These are phyloP conservation scores for Pocillopora damicornis DNA, from an alignment of 64 coral and sea anemone genomes.

Conservation along the genomic window DNA sequence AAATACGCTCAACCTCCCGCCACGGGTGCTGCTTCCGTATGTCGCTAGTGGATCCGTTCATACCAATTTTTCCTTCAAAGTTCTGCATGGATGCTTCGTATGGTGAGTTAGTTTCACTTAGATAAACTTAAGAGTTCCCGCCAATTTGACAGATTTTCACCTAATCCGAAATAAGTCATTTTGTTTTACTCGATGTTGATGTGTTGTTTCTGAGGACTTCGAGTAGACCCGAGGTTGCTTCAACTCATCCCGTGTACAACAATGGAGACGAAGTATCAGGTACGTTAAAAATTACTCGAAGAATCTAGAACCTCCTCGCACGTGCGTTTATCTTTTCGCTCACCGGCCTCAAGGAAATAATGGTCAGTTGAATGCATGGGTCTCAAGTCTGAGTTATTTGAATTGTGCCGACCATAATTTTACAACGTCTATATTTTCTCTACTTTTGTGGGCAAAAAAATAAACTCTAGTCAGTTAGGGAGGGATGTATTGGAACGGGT, in stretches of 20 bases:
- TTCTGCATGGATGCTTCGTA: constrained; percentile 65
- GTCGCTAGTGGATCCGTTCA: constrained; percentile 66
- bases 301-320: not conserved
- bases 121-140: not conserved
- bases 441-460: too few relatives aligned
- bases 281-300: constrained; percentile 4
- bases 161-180: not conserved
- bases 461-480: too few relatives aligned
- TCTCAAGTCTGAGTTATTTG: too few relatives aligned
- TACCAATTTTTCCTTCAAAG: constrained; percentile 83
- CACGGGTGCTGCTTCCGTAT: constrained; percentile 67
- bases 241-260: constrained; percentile 57
- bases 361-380: too few relatives aligned
- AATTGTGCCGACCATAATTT: too few relatives aligned
- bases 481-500: too few relatives aligned
- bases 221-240: constrained; percentile 82
- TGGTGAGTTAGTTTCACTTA: constrained; percentile 65
- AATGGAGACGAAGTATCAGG: constrained; percentile 46
- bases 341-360: too few relatives aligned
- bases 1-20: constrained; percentile 76
- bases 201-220: constrained; percentile 46
- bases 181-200: not conserved
- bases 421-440: too few relatives aligned
- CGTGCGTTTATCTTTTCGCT: too few relatives aligned
- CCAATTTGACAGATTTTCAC: constrained; percentile 4